A percentile compares a stretch with the other conserved stretches of the same genome.
These are phyloP conservation scores for Chiloscyllium plagiosum DNA, from an alignment of 2,113 vertebrate species.

Conservation along the genomic window DNA sequence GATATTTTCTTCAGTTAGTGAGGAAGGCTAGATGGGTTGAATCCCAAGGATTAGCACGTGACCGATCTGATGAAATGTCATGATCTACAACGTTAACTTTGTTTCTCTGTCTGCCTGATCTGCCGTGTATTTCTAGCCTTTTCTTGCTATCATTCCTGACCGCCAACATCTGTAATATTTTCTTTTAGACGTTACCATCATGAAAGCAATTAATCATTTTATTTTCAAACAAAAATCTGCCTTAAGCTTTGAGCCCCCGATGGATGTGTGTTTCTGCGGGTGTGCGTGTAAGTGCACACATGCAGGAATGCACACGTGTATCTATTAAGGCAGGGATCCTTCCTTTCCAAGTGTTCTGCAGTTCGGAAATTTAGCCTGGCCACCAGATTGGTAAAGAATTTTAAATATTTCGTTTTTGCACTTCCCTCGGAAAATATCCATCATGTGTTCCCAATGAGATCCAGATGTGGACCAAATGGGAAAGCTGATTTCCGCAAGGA, in stretches of 20 bases:
- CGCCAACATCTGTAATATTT: neutral
- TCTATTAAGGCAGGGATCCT: neutral
- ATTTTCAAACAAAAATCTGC: neutral
- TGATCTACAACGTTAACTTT: too few species aligned
- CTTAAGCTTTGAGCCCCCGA: neutral
- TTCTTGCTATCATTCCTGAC: neutral
- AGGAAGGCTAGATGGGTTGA: neutral
- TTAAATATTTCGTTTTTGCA: constrained; percentile 20
- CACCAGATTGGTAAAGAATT: constrained; percentile 21
- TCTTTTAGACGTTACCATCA: neutral
- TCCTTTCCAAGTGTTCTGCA: neutral
- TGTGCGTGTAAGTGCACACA: neutral
- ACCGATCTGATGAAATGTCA: neutral
- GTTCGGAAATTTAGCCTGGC: neutral
- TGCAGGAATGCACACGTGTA: neutral
- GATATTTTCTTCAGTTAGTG: neutral
- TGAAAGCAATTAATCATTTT: neutral
- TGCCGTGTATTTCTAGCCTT: neutral
- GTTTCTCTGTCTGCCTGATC: neutral
- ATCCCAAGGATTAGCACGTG: neutral
- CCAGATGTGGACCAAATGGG: constrained; percentile 14
- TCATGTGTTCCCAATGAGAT: constrained; percentile 23
- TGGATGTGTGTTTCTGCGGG: neutral
- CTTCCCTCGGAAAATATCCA: constrained; percentile 13
- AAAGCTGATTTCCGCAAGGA: constrained; percentile 18